Percentiles rank a stretch among this genome's conserved stretches.
phyloP scores from a whole-genome alignment of 2,888 invertebrate genomes.

The Eilema depressum region DNA sequence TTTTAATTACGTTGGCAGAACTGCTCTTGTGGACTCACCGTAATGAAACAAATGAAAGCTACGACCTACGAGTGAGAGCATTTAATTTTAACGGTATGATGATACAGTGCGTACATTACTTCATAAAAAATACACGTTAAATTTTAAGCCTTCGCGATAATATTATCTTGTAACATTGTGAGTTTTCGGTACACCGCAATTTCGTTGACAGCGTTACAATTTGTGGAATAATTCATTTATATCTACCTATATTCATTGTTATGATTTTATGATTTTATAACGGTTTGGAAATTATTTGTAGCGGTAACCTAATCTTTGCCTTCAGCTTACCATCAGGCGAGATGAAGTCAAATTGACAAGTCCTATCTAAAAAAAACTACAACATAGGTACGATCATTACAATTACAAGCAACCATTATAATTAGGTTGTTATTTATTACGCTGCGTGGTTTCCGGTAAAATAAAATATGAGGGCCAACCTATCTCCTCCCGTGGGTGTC shows the following conservation, averaged over 20 bases:
- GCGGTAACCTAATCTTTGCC: too few relatives aligned
- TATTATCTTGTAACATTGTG: conserved; percentile 25
- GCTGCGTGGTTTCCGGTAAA: not conserved
- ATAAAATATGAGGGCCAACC: not conserved
- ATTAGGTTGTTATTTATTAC: not conserved
- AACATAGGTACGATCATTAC: not conserved
- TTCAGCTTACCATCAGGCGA: too few relatives aligned
- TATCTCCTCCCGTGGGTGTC: not conserved
- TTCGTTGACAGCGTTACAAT: conserved; percentile 23
- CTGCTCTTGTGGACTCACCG: conserved; percentile 10
- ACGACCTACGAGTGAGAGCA: conserved; percentile 15
- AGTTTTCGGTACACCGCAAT: conserved; percentile 29
- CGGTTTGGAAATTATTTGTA: not conserved
- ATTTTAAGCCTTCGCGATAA: conserved; percentile 35
- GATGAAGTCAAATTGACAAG: too few relatives aligned
- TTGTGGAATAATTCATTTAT: conserved; percentile 15
- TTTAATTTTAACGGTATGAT: conserved; percentile 26
- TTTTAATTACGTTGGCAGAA: conserved; percentile 40
- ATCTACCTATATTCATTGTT: conserved; percentile 1
- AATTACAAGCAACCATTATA: not conserved
- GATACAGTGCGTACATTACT: conserved; percentile 23
- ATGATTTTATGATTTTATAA: not conserved
- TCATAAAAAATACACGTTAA: conserved; percentile 34
- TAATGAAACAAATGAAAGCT: conserved; percentile 16
- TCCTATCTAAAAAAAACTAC: not conserved